Base-by-base conservation (phyloP, 2,113 vertebrate genomes). In the Vulpes ferrilata region DNA sequence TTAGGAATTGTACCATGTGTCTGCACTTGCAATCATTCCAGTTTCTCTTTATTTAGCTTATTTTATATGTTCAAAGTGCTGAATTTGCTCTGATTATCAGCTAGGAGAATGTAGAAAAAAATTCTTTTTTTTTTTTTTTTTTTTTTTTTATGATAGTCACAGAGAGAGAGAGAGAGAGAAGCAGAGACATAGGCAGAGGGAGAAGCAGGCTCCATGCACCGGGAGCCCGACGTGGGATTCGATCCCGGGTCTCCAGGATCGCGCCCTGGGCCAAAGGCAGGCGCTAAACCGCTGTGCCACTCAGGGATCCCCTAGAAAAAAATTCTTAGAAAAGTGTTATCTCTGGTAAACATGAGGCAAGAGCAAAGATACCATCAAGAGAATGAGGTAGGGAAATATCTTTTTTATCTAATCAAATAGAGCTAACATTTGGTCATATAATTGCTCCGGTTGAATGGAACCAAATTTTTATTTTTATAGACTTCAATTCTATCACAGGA, bases 261-360 rank as follows among this genome's bases (percentile, higher is more conserved):
- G 35, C 35, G 35, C 35, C 35, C 35, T 35, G 35, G 35, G 35
- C 35, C 35, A 35, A 35, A 35, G 35, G 35, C 35, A 35, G 35
- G 35, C 35, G 35, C 35, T 2, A 35, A 35, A 35, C 35, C 35
- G 35, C 35, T 35, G 35, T 35, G 35, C 35, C 35, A 35, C 35
- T 35, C 35, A 35, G 35, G 35, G 35, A 35, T 35, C 35, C 35
- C 35, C 35, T 2, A 87, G 53, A 6, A 57, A 76, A 88, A 35
- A 62, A 30, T 88, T 43, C 59, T 88, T 69, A 81, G 53, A 43
- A 88, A 86, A 51, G 7, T 93, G 23, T 98, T 98, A 98, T 98
- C 97, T 94, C 90, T 96, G 87, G 93, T 96, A 90, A 88, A 90
- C 62, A 90, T 57, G 93, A 98, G 67, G 81, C 62, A 82, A 97